Evolutionary conservation across 1,140 invertebrate genomes (phyloP).

Genomic region (Drosophila cardini): DNA sequence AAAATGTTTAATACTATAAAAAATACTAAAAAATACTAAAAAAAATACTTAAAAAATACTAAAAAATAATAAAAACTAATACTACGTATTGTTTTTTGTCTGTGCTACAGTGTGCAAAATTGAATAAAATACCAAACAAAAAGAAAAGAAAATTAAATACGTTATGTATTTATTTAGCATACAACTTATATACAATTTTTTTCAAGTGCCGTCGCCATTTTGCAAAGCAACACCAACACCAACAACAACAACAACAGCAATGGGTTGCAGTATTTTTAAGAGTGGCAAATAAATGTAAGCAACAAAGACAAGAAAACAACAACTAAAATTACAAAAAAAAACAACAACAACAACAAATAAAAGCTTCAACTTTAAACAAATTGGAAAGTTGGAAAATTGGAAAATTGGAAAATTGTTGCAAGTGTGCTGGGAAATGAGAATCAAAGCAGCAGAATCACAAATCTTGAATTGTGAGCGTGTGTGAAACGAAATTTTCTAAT

Average conservation of each 20-base stretch:
- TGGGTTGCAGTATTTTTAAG: neutral
- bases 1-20: too few species aligned
- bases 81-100: neutral
- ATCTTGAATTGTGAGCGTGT: neutral
- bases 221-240: slow-evolving; percentile 2
- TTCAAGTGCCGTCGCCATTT: slow-evolving; percentile 9
- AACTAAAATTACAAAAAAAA: slow-evolving; percentile 7
- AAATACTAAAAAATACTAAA: too few species aligned
- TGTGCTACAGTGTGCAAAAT: neutral
- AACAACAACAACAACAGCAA: slow-evolving; percentile 3
- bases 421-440: neutral
- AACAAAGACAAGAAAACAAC: slow-evolving; percentile 1
- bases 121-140: neutral
- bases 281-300: neutral
- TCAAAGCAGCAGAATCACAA: neutral
- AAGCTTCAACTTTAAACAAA: neutral
- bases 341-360: slow-evolving; percentile 2
- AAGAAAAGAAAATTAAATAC: neutral
- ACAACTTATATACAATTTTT: neutral
- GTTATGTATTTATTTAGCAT: neutral
- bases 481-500: neutral
- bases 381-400: neutral
- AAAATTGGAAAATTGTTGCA: neutral
- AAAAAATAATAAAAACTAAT: too few species aligned
- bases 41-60: too few species aligned